Evolutionary conservation across 2,113 vertebrate species (phyloP).

Genomic region (Penelope pileata): DNA sequence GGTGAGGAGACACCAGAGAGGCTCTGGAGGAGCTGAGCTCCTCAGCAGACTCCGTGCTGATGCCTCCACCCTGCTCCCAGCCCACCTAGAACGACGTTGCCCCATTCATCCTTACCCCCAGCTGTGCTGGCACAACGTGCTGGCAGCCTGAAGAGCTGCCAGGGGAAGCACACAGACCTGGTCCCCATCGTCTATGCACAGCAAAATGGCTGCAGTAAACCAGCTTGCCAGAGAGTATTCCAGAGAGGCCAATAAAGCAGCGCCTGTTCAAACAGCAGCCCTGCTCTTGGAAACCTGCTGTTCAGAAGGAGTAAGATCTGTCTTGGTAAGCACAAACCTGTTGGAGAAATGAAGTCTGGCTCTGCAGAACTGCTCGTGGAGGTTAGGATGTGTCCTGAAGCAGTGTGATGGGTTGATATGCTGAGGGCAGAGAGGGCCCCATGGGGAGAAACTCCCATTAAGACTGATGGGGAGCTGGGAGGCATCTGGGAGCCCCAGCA

Average conservation of each 20-base stretch:
- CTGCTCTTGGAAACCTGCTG: background rate
- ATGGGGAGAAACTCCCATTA: background rate
- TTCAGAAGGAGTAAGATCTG: background rate
- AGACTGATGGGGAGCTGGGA: background rate
- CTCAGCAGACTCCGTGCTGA: background rate
- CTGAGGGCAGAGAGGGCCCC: background rate
- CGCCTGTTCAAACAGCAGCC: background rate
- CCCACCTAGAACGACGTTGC: rapidly evolving
- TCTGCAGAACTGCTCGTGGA: background rate
- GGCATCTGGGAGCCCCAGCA: background rate
- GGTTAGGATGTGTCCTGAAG: background rate
- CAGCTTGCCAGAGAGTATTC: background rate
- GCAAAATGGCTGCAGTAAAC: background rate
- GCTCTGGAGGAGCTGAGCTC: background rate
- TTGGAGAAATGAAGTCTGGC: background rate
- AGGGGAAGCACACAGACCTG: background rate
- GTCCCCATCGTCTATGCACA: background rate
- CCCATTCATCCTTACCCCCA: background rate
- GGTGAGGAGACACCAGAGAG: background rate
- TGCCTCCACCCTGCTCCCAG: background rate
- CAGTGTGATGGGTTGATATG: background rate
- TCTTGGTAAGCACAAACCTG: background rate
- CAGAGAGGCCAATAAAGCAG: background rate
- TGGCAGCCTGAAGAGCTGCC: background rate
- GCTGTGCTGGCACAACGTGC: rapidly evolving